Evolutionary conservation across 2,797 vertebrate species (phyloP).

Genomic region (Pangasius mekongensis): DNA sequence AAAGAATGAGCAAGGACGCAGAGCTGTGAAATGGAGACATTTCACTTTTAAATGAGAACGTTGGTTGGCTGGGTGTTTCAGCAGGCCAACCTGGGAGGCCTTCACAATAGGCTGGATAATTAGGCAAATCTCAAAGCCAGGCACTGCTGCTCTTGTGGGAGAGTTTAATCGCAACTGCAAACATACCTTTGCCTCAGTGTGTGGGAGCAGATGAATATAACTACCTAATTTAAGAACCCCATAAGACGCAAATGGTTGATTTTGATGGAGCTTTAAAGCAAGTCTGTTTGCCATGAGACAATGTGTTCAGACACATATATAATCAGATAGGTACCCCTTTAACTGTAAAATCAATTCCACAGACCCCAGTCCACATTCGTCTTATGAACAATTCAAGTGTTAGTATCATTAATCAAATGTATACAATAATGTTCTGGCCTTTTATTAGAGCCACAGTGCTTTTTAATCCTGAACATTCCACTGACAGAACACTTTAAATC

Average conservation of each 20-base stretch:
- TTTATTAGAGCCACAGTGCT: not conserved
- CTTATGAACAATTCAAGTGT: not conserved
- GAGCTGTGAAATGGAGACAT: conserved; percentile 12
- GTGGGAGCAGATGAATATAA: not conserved
- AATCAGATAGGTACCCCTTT: not conserved
- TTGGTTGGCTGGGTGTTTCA: not conserved
- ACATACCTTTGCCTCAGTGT: not conserved
- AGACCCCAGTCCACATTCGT: not conserved
- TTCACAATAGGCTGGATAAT: conserved; percentile 11
- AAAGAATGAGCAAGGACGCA: conserved; percentile 15
- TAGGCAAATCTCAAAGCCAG: conserved; percentile 27
- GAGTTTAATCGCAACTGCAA: conserved; percentile 18
- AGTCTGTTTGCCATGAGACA: not conserved
- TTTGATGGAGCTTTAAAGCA: conserved; percentile 2
- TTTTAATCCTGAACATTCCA: not conserved
- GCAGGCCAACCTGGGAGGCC: conserved; percentile 10
- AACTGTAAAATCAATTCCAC: not conserved
- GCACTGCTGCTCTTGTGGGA: not conserved
- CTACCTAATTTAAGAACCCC: conserved; percentile 8
- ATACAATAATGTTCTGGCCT: not conserved
- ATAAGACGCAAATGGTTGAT: not conserved
- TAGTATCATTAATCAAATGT: not conserved
- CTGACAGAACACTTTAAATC: not conserved
- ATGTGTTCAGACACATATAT: not conserved
- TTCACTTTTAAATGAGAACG: conserved; percentile 43